These are phyloP conservation scores for Hypomecis punctinalis DNA, from an alignment of 2,888 invertebrate genomes.

Conservation along the genomic window DNA sequence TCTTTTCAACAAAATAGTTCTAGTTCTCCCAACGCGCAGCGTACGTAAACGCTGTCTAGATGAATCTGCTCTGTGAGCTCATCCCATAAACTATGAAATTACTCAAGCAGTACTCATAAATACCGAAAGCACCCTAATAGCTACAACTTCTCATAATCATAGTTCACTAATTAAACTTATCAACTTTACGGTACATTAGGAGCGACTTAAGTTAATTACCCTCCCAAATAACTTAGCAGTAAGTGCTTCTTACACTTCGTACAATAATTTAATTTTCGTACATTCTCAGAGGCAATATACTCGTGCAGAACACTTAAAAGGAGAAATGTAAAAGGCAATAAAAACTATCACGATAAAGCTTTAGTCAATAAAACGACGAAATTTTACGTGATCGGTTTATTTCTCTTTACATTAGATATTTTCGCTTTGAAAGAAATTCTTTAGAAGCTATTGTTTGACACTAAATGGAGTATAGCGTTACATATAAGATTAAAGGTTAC, in stretches of 20 bases:
- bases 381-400: constrained; percentile 73
- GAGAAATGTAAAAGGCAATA: constrained; percentile 24
- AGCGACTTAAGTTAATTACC: constrained; percentile 38
- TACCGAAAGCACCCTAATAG: constrained; percentile 27
- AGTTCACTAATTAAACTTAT: constrained; percentile 39
- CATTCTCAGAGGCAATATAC: constrained; percentile 11
- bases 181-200: constrained; percentile 39
- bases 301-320: neutral
- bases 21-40: too few relatives aligned
- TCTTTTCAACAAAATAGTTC: too few relatives aligned
- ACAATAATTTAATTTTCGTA: constrained; percentile 31
- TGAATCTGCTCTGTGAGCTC: neutral
- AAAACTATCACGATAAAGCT: constrained; percentile 30
- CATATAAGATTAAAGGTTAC: constrained; percentile 61
- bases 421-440: constrained; percentile 74
- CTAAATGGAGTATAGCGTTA: constrained; percentile 75
- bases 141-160: constrained; percentile 26
- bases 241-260: constrained; percentile 31
- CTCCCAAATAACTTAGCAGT: constrained; percentile 36
- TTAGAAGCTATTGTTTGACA: constrained; percentile 75
- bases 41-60: too few relatives aligned
- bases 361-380: constrained; percentile 36
- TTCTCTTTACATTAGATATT: constrained; percentile 75
- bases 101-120: constrained; percentile 27
- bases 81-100: constrained; percentile 15